Evolutionary conservation across 2,888 invertebrate species (phyloP), one percentile per base, ranked within the genome.

Genomic region (Aphrophora alni): DNA sequence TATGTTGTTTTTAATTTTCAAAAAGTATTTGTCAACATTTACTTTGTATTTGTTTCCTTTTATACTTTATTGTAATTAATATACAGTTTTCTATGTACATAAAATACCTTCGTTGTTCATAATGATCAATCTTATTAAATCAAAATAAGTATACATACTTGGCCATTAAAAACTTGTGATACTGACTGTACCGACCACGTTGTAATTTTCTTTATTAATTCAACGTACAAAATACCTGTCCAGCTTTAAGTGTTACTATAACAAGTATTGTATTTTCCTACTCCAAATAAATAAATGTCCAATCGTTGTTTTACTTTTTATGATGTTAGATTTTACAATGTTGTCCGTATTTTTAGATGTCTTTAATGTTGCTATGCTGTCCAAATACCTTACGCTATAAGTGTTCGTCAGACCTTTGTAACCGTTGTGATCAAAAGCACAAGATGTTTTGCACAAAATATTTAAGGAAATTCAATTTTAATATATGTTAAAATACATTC

Each of bases 311-410:
- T 76, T 79, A 33, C 70, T 73, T 78, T 78, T 78, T 78, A 27
- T 74, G 78, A 68, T 21, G 51, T 72, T 79, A 79, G 74, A 38
- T 14, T 79, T 33, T 79, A 79, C 69, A 79, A 68, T 79, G 74
- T 68, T 68, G 73, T 59, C 33, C 33, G 78, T 79, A 79, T 79
- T 79, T 79, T 79, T 79, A 68, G 68, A 79, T 59, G 74, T 79
- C 38, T 78, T 76, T 78, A 51, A 77, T 59, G 59, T 59, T 59
- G 59, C 59, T 59, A 59, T 21, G 21, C 59, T 59, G 59, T 59
- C 59, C 59, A 21, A 59, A 59, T 59, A 59, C 59, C 59, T 59
- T 59, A 59, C 14, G 59, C 59, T 59, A 59, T 59, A 59, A 14
- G 21, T 59, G 59, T 59, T 59, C 21, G 59, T 59, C 1, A 21